phyloP scores from a whole-genome alignment of 2,888 invertebrate genomes.

The Lottia scabra region DNA sequence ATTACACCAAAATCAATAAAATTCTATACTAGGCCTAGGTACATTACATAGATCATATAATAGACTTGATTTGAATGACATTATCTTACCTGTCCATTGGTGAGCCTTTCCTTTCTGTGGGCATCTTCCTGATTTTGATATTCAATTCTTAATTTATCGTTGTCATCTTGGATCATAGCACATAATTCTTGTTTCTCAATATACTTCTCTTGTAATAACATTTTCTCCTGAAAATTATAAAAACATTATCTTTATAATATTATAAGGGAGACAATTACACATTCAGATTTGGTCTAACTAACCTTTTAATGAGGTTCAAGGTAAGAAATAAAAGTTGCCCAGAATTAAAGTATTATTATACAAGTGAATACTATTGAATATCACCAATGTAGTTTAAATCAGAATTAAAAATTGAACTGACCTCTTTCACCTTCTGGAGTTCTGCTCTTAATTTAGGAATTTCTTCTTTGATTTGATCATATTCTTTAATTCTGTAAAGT shows the following conservation, averaged over 20 bases:
- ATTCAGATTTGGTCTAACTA: too few species aligned
- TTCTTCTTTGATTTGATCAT: conserved; percentile 77
- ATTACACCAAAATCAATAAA: too few species aligned
- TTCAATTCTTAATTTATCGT: conserved; percentile 58
- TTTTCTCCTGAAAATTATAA: conserved; percentile 66
- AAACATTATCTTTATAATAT: too few species aligned
- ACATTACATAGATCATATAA: too few species aligned
- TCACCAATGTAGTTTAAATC: too few species aligned
- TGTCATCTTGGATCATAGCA: conserved; percentile 70
- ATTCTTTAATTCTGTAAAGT: conserved; percentile 71
- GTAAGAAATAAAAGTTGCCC: too few species aligned
- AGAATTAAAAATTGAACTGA: conserved; percentile 27
- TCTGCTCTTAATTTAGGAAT: conserved; percentile 76
- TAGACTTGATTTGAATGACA: too few species aligned
- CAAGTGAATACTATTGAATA: too few species aligned
- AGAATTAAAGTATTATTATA: too few species aligned
- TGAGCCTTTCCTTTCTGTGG: conserved; percentile 65
- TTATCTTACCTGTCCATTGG: conserved; percentile 51
- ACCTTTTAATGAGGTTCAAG: too few species aligned
- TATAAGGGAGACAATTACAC: too few species aligned
- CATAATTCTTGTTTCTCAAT: conserved; percentile 75
- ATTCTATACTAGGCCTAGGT: too few species aligned
- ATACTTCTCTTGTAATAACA: conserved; percentile 75
- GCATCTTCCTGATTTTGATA: conserved; percentile 70
- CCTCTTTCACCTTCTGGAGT: conserved; percentile 74